These are phyloP conservation scores for Teleogryllus oceanicus DNA, from an alignment of 2,888 invertebrate species.

Conservation along the genomic window DNA sequence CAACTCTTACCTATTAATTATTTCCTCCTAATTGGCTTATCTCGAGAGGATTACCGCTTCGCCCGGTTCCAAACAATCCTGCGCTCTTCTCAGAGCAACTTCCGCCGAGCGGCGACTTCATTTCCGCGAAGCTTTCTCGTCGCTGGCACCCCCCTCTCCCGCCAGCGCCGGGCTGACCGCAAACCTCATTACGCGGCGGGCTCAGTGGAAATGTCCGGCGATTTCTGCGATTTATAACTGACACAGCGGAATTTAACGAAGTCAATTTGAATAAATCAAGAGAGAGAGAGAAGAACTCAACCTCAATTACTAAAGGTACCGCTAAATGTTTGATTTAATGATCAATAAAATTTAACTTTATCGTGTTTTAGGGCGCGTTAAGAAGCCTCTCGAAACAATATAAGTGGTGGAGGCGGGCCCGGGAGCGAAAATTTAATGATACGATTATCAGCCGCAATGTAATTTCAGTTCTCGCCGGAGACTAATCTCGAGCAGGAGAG, in stretches of 20 bases:
- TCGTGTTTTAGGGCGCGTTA: background rate
- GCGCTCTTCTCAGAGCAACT: background rate
- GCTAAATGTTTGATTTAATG: slow-evolving; percentile 18
- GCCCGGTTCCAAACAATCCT: too few relatives aligned
- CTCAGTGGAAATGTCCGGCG: background rate
- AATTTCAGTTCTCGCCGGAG: background rate
- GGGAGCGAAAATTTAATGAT: background rate
- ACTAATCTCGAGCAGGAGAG: too few relatives aligned
- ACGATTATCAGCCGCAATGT: background rate
- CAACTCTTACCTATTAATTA: too few relatives aligned
- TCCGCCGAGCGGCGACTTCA: background rate
- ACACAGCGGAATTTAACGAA: background rate
- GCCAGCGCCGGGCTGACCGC: background rate
- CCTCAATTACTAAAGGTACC: slow-evolving; percentile 9
- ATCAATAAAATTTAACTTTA: background rate
- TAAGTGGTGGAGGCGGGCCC: background rate
- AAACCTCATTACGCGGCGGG: background rate
- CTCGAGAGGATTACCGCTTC: too few relatives aligned
- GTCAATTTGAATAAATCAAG: slow-evolving; percentile 10
- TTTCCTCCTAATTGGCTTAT: too few relatives aligned
- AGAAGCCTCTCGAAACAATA: background rate
- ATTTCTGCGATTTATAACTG: slow-evolving; percentile 18
- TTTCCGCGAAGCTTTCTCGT: background rate
- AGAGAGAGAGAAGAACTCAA: background rate
- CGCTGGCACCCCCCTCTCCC: background rate